Base-by-base conservation (phyloP, 2,797 vertebrate species). In the Danio tinwini region DNA sequence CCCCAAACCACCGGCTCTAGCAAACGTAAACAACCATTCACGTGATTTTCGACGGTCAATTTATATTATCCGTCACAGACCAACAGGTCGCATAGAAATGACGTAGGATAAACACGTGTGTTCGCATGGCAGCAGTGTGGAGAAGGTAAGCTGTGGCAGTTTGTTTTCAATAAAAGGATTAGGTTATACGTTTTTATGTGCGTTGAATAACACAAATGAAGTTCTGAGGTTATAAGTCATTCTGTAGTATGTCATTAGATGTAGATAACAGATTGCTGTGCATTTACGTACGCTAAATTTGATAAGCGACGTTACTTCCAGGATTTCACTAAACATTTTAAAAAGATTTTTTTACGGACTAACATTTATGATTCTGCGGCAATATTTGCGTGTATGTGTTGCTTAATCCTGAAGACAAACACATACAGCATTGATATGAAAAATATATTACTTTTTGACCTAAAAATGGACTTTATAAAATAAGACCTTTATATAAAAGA, bases 1-100 rank as follows among this genome's bases (percentile, higher is more conserved):
- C 16, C 3, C 49, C 59, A 65, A 13, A 0, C 17, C 58, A 79
- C 67, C 76, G 47, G 76, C 39, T 79, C 12, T 37, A 58, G 8
- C 42, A 56, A 58, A 73, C 42, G 6, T 65, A 65, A 80, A 80
- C 78, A 65, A 0, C n/a, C 11, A 5, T 37, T 64, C 78, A 80
- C 69, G 69, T 80, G 78, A 74, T 19, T 63, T 44, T 14, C 5
- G 7, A 70, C 10, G 6, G 78, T 58, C 29, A 1, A 3, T 12
- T 62, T 45, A 53, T 59, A 1, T 16, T 14, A 11, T 2, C 39
- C 40, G 40, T 73, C 59, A 64, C 21, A 55, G 11, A 47, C 77
- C 77, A 72, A 80, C 73, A 29, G 39, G 78, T 73, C 78, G 59
- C 69, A 6, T 64, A 65, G 61, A 58, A 39, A 65, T 73, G 61